These are phyloP conservation scores for Drosophila rhopaloa DNA, from an alignment of 1,140 invertebrate genomes.

Conservation along the genomic window DNA sequence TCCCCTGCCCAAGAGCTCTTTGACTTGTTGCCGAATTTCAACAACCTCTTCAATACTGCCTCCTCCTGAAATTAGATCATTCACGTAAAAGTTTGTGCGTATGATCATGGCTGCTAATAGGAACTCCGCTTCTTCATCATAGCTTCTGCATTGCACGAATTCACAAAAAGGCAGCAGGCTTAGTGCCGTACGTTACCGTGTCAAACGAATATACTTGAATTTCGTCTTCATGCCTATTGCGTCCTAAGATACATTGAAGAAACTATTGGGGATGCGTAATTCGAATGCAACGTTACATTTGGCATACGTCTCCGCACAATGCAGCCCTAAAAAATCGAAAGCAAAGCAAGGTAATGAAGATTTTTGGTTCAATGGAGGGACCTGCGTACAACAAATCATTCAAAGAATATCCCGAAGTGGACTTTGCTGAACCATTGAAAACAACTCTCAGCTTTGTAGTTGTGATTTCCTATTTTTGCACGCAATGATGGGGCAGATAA, in stretches of 20 bases:
- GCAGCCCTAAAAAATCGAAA: constrained; percentile 3
- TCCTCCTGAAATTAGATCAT: constrained; percentile 7
- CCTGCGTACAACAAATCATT: constrained; percentile 5
- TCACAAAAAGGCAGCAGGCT: constrained; percentile 5
- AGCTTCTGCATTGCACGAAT: constrained; percentile 13
- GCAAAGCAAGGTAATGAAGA: not conserved
- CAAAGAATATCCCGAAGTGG: constrained; percentile 9
- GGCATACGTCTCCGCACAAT: constrained; percentile 1
- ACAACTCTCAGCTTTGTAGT: not conserved
- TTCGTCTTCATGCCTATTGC: not conserved
- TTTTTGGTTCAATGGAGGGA: too few relatives aligned
- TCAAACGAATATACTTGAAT: too few relatives aligned
- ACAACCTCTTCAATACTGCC: not conserved
- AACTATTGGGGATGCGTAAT: not conserved
- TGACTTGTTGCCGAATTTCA: not conserved
- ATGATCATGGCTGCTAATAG: constrained; percentile 1
- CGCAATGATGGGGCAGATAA: not conserved
- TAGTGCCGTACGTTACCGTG: not conserved
- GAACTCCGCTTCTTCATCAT: constrained; percentile 6
- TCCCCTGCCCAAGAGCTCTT: not conserved
- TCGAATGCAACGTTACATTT: constrained; percentile 1
- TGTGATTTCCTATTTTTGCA: not conserved
- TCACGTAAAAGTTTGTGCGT: constrained; percentile 4
- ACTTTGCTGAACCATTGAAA: constrained; percentile 3
- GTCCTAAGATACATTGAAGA: constrained; percentile 4